Conservation (phyloP, 2,113 vertebrate species). For the Oxyura jamaicensis region DNA sequence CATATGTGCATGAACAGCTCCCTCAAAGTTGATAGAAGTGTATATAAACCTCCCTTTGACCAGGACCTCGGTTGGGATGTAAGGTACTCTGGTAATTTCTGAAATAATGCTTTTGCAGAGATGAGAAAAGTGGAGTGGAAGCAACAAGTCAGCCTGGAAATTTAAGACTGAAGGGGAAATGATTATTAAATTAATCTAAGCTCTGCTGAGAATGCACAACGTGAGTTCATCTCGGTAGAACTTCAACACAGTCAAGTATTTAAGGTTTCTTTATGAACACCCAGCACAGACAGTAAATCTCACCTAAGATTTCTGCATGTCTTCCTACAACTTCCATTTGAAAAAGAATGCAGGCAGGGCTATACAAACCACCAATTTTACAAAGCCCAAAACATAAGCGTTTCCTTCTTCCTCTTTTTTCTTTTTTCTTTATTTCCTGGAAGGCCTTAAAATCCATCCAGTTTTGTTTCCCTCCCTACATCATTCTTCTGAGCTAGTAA, state of each 20-base stretch:
- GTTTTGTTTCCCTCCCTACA: neutral
- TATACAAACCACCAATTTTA: neutral
- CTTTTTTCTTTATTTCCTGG: neutral
- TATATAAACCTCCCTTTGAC: neutral
- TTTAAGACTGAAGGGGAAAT: slow-evolving; percentile 17
- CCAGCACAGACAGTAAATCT: slow-evolving; percentile 29
- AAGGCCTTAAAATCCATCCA: neutral
- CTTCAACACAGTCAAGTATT: neutral
- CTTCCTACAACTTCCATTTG: neutral
- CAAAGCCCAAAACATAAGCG: neutral
- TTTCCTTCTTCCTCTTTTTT: neutral
- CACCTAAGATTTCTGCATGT: neutral
- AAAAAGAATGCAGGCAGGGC: neutral
- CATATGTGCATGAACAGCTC: neutral
- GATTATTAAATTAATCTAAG: slow-evolving; percentile 10
- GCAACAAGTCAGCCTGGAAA: slow-evolving; percentile 5
- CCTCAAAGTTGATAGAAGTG: neutral
- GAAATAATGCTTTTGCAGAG: neutral
- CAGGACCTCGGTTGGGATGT: neutral
- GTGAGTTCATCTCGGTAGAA: neutral
- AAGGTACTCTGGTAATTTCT: neutral
- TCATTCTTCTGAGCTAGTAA: neutral
- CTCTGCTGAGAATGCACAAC: neutral
- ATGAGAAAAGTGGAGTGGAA: neutral
- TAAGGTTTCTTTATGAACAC: slow-evolving; percentile 31